Evolutionary conservation across 2,888 invertebrate genomes (phyloP), one percentile per base, ranked within the genome.

Genomic region (Mellilla xanthometata): DNA sequence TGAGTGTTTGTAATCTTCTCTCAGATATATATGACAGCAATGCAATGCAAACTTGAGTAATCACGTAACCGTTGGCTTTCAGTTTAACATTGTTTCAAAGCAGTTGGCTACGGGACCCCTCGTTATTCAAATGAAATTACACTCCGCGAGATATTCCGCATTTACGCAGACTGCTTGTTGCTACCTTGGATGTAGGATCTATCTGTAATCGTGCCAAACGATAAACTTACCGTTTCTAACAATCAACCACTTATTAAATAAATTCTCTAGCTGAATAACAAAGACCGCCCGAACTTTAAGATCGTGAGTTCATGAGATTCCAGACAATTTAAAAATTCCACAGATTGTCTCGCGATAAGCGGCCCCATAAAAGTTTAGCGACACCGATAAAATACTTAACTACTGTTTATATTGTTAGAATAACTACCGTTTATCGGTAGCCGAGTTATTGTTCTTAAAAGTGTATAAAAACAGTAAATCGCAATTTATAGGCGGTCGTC

Each of bases 231-330:
- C 31, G 57, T 51, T 28, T 29, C 10, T 2, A 13, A 35, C 38
- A 38, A 29, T 22, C 22, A 38, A 35, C 34, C 34, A 26, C 55
- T 59, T 56, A 45, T 40, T 42, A 51, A n/a, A n/a, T n/a, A n/a
- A 49, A 54, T 44, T 40, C 23, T 33, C 28, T 42, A 29, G 44
- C 49, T 45, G 58, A 58, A 57, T 58, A 56, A 56, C 50, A 56
- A 60, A 57, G 35, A 30, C 48, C 28, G 30, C 28, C 31, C 22
- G 22, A 13, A 27, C 28, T 26, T 34, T 30, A 26, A 41, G 39
- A 47, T 49, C 44, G 34, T 51, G 24, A 24, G 8, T 24, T 7
- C 47, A 38, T 41, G 41, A 24, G 41, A 52, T 40, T 45, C 38
- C 15, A 42, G 23, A 47, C 40, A 43, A 53, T 52, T 48, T 49